phyloP scores from a whole-genome alignment of 2,113 vertebrate genomes.

The Spermophilus dauricus region DNA sequence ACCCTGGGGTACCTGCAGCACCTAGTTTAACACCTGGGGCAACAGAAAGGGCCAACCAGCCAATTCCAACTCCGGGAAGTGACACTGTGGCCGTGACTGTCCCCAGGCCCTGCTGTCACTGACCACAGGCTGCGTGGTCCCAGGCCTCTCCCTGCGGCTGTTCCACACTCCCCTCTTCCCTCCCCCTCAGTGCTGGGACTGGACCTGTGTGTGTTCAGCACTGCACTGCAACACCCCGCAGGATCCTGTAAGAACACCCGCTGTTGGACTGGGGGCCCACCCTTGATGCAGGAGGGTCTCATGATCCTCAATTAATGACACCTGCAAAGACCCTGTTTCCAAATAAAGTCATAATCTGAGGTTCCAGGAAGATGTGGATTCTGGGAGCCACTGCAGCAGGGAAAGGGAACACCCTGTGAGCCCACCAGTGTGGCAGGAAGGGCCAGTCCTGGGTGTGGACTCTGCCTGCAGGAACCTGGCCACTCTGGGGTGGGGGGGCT shows the following conservation, averaged over 20 bases:
- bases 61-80: not conserved
- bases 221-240: no score
- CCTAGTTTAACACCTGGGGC: not conserved
- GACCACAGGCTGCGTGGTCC: no score
- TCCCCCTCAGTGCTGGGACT: not conserved
- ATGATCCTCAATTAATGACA: no score
- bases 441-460: not conserved
- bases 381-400: not conserved
- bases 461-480: not conserved
- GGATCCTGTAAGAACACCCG: not conserved
- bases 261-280: not conserved
- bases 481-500: no score
- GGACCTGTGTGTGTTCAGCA: no score
- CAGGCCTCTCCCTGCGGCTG: no score
- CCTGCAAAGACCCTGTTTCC: not conserved
- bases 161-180: not conserved
- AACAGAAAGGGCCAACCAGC: not conserved
- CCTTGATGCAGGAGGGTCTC: no score
- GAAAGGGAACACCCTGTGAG: not conserved
- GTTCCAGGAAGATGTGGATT: not conserved
- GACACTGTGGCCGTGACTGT: no score
- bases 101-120: no score
- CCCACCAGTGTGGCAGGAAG: not conserved
- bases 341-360: not conserved
- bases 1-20: not conserved